Conservation (phyloP, 2,888 invertebrate genomes). For the Dioctria rufipes region DNA sequence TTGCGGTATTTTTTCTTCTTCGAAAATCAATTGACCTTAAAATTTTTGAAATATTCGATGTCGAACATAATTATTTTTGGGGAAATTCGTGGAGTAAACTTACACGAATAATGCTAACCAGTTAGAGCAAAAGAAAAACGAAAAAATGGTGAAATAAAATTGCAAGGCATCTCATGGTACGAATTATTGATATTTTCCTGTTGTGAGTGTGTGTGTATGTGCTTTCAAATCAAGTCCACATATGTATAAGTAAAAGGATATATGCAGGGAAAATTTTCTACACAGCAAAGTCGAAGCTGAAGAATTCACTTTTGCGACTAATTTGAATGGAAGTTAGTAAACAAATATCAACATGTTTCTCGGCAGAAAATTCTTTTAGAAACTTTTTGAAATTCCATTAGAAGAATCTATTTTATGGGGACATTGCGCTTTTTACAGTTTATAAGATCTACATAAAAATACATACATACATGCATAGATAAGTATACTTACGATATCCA, state of each 20-base stretch:
- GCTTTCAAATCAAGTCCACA: neutral
- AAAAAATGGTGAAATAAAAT: constrained; percentile 41
- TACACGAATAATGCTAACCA: constrained; percentile 5
- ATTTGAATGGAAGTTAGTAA: constrained; percentile 58
- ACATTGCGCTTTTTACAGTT: constrained; percentile 44
- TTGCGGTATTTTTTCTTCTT: neutral
- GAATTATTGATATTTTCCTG: constrained; percentile 57
- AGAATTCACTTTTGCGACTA: constrained; percentile 54
- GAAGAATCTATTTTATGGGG: constrained; percentile 1
- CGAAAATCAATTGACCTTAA: constrained; percentile 26
- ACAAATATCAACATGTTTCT: constrained; percentile 60
- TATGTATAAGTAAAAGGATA: neutral
- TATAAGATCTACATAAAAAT: neutral
- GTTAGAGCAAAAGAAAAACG: constrained; percentile 7
- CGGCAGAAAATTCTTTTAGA: constrained; percentile 22
- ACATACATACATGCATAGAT: no score
- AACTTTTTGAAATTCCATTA: constrained; percentile 54
- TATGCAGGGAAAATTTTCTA: constrained; percentile 30
- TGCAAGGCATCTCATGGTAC: constrained; percentile 53
- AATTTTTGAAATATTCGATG: neutral
- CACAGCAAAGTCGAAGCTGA: neutral
- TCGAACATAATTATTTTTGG: constrained; percentile 6
- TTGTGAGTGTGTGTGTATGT: constrained; percentile 20
- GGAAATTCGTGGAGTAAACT: constrained; percentile 45
- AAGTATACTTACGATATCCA: constrained; percentile 90